Evolutionary conservation across 2,888 invertebrate genomes (phyloP), one percentile per base, ranked within the genome.

Genomic region (Cephus pygmeus): DNA sequence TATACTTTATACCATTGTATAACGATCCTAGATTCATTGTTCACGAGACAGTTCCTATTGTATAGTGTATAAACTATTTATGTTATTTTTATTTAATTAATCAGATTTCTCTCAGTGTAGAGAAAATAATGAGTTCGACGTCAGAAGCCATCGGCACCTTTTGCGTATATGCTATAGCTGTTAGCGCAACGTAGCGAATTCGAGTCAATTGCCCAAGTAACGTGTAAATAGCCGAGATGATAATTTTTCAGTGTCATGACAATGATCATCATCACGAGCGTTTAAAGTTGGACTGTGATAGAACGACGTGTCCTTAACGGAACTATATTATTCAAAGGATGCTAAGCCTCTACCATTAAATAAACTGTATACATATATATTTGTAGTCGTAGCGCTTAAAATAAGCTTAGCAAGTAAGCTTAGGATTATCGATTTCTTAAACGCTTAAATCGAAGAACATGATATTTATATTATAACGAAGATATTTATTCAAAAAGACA

Each of bases 271-370:
- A 56, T 71, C 77, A 31, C 76, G 69, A 77, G 73, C 77, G 71
- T 77, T 12, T 74, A 74, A 80, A 74, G 78, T 77, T 83, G 84
- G 79, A 81, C 80, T 82, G 83, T 85, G 83, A 84, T 84, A 84
- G 81, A 84, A 80, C 77, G 83, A 79, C 77, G 80, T 81, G 77
- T 82, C 80, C 83, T 82, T 77, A 77, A 75, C 34, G 74, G 76
- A 78, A 79, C 79, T 79, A 69, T 77, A 75, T 35, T 75, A 73
- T 68, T 31, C 75, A 23, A 71, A 68, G 36, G 40, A 78, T 69
- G 73, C 69, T 75, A 69, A 76, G 69, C 15, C 30, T 73, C 34
- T 73, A 31, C 73, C 31, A 76, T 76, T 56, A 74, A 74, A 30
- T 73, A 73, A 73, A 34, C 35, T 23, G 15, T 33, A 34, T 9